Base-by-base conservation (phyloP, 2,113 vertebrate species). In the Bagarius yarrelli region DNA sequence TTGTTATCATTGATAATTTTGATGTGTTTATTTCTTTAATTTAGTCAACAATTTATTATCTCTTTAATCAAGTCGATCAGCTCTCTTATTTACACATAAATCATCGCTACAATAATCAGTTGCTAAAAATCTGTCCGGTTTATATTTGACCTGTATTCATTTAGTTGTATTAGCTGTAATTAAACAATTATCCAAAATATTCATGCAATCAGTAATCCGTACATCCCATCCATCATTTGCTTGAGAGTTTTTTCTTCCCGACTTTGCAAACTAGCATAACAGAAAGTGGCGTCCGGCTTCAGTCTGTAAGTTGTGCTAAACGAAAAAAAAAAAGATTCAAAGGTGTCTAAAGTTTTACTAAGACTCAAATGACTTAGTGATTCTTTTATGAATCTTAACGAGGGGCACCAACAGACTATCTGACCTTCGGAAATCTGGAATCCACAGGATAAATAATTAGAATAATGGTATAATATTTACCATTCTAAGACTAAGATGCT, bases 141-240 rank as follows among this genome's bases (percentile, higher is more conserved):
- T 25, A 27, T 23, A 27, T 16, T 36, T 21, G 69, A n/a, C n/a
- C n/a, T n/a, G n/a, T n/a, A n/a, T n/a, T n/a, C n/a, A n/a, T n/a
- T n/a, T n/a, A n/a, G n/a, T n/a, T n/a, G n/a, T n/a, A n/a, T n/a
- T n/a, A n/a, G n/a, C n/a, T n/a, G n/a, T n/a, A n/a, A n/a, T n/a
- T n/a, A n/a, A n/a, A n/a, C 57, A 64, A 59, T 60, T 72, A 27
- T 76, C 55, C 44, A 59, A 34, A 84, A 84, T 77, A 74, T 81
- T 81, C 66, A 64, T 30, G 36, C 61, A 66, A 30, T 64, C 79
- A 59, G 60, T 71, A 64, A 36, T 64, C 64, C 5, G 34, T 25
- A 36, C 56, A 56, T 80, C 61, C 66, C 50, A 8, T 56, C 78
- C 71, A 55, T 84, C 78, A 72, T 44, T 64, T 19, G 27, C 16